Base-by-base conservation (phyloP, 2,888 invertebrate species). In the Tridacna gigas region DNA sequence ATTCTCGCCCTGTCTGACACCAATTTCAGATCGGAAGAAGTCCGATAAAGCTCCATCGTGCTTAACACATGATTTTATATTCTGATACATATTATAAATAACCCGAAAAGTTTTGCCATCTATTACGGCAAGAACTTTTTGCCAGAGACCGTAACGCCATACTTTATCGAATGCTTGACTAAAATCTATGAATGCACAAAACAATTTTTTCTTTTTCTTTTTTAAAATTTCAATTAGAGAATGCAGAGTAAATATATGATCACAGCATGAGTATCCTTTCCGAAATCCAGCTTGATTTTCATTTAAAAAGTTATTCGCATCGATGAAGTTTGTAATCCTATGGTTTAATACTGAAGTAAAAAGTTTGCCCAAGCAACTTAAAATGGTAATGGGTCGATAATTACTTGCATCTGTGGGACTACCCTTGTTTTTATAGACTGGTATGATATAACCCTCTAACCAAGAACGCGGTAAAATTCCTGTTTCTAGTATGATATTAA, bases 271-370 rank as follows among this genome's bases (percentile, higher is more conserved):
- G 61, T 76, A 79, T 11, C 22, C 65, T 25, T 65, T 73, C 15
- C 77, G 67, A 61, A 82, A 82, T 12, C 78, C 82, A n/a, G 82
- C 77, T 77, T 83, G 83, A 47, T 60, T 56, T 80, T 83, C 79
- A 7, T 79, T 65, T 48, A 79, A 45, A 13, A 75, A 26, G 26
- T 73, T 22, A 37, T 26, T 51, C 22, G 61, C 65, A 37, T 82
- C 82, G 45, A 74, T 20, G 60, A 61, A 82, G 7, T 51, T 63
- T 11, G 28, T 79, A 37, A 79, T 18, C 71, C 79, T 75, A 12
- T 63, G 61, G 56, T 83, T 83, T 22, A 83, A 47, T n/a, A 83
- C 73, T 37, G 83, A 22, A 11, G 83, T 83, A 25, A 83, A 83
- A n/a, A 83, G 61, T 74, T 83, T 83, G 7, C 80, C 83, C 11